phyloP scores from a whole-genome alignment of 2,888 invertebrate genomes.

The Mylabris sibirica region DNA sequence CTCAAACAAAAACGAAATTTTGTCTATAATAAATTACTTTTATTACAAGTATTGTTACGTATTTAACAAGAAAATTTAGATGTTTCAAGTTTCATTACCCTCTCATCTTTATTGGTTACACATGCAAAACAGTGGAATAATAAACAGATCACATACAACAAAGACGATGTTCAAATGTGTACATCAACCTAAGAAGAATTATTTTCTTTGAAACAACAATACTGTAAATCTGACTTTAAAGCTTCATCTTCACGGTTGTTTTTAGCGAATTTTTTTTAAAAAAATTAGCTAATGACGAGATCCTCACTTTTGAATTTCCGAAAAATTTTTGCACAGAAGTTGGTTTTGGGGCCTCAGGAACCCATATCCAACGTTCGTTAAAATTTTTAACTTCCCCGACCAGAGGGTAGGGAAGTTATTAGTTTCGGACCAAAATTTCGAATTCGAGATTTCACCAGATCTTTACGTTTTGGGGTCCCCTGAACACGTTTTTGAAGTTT shows the following conservation, averaged over 20 bases:
- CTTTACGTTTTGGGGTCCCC: too few relatives aligned
- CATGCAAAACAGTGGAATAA: conserved; percentile 5
- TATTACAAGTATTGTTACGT: conserved; percentile 8
- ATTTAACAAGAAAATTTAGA: not conserved
- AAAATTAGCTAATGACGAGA: too few relatives aligned
- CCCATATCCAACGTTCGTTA: too few relatives aligned
- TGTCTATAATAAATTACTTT: conserved; percentile 9
- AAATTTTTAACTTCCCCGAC: too few relatives aligned
- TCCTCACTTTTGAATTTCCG: too few relatives aligned
- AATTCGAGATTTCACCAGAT: too few relatives aligned
- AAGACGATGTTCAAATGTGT: conserved; percentile 10
- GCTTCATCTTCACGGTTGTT: not conserved
- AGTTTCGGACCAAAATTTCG: too few relatives aligned
- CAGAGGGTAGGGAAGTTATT: too few relatives aligned
- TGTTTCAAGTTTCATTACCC: not conserved
- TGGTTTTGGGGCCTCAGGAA: too few relatives aligned
- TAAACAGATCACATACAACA: conserved; percentile 16
- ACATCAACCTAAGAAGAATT: not conserved
- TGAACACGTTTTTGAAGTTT: too few relatives aligned
- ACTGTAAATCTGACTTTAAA: conserved; percentile 11
- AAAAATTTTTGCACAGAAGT: too few relatives aligned
- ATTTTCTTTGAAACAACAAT: conserved; percentile 3
- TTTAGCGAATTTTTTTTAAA: not conserved
- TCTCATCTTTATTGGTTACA: conserved; percentile 10
- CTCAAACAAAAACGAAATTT: not conserved